These are phyloP conservation scores for Polietes domitor DNA, from an alignment of 2,888 invertebrate genomes.

Conservation along the genomic window DNA sequence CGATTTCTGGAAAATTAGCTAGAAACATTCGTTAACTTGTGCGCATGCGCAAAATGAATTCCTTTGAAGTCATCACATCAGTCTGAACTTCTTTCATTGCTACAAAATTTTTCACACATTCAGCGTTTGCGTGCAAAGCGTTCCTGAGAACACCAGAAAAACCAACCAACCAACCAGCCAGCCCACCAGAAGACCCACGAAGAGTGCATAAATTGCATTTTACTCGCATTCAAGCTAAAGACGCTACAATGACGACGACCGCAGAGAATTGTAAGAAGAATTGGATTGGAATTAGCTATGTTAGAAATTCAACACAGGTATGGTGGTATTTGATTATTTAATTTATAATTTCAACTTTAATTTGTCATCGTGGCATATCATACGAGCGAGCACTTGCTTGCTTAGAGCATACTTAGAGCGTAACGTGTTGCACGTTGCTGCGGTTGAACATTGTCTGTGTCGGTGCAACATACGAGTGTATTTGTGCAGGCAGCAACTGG, in stretches of 20 bases:
- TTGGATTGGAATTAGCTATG: constrained; percentile 40
- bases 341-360: constrained; percentile 63
- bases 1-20: constrained; percentile 37
- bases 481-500: background rate
- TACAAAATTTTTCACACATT: constrained; percentile 62
- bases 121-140: constrained; percentile 57
- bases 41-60: constrained; percentile 41
- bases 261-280: constrained; percentile 2
- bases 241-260: constrained; percentile 12
- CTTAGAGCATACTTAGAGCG: no score
- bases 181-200: no score
- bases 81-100: constrained; percentile 23
- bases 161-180: background rate
- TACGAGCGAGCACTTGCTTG: constrained; percentile 29
- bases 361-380: constrained; percentile 59
- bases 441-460: background rate
- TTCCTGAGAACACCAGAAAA: constrained; percentile 53
- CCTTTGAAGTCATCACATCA: constrained; percentile 26
- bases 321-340: constrained; percentile 62
- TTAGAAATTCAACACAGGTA: constrained; percentile 64
- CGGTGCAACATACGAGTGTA: background rate
- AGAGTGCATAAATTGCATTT: constrained; percentile 43
- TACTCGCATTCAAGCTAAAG: constrained; percentile 13
- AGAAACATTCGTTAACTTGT: background rate
- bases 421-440: background rate